phyloP scores from a whole-genome alignment of 2,113 vertebrate genomes.

The Chrysemys picta region DNA sequence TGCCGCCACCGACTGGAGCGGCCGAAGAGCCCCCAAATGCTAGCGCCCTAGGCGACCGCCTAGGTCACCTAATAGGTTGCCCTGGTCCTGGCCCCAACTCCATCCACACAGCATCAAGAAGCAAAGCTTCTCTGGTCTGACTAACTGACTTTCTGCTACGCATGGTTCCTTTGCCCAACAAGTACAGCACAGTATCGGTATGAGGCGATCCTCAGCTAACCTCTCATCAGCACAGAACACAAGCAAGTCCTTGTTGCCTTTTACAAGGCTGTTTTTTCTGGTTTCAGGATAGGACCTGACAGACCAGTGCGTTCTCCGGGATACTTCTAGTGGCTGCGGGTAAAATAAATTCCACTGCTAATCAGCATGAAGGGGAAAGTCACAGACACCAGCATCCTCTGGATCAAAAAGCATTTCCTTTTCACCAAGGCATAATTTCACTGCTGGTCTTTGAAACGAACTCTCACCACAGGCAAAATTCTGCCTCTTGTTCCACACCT shows the following conservation, averaged over 20 bases:
- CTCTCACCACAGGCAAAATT: constrained; percentile 35
- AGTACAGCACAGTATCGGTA: background rate
- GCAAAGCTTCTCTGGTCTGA: rapidly evolving
- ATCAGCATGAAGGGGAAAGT: background rate
- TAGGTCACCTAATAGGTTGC: too few species aligned
- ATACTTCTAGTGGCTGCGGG: background rate
- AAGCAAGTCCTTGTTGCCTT: background rate
- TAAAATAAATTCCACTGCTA: background rate
- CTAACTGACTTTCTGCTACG: background rate
- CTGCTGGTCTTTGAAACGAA: constrained; percentile 3
- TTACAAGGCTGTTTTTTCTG: rapidly evolving
- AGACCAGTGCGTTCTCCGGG: rapidly evolving
- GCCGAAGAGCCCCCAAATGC: too few species aligned
- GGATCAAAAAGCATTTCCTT: background rate
- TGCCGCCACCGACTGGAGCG: too few species aligned
- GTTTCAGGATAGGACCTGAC: rapidly evolving
- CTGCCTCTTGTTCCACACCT: constrained; percentile 43
- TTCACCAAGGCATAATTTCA: background rate
- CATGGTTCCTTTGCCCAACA: background rate
- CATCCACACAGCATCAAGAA: background rate
- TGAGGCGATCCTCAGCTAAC: rapidly evolving
- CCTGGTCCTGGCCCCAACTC: background rate
- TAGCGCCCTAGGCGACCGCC: too few species aligned
- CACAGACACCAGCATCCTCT: background rate
- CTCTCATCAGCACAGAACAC: background rate